Conservation (phyloP, 2,888 invertebrate species). For the Limnephilus rhombicus region DNA sequence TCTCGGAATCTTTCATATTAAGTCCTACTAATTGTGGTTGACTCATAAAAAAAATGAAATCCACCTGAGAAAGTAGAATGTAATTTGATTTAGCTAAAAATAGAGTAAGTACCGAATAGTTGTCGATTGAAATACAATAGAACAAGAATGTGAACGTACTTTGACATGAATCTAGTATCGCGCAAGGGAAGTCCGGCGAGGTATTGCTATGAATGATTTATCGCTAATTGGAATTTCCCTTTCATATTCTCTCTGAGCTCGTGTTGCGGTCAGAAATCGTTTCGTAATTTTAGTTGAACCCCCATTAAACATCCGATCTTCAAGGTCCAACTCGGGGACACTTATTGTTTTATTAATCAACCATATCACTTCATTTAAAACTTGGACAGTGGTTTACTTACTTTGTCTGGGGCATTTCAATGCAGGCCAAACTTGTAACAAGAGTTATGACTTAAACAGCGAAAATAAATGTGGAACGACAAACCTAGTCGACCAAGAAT, state of each 20-base stretch:
- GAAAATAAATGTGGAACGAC: conserved; percentile 64
- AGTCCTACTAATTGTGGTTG: no score
- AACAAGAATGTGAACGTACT: background rate
- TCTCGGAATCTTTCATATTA: no score
- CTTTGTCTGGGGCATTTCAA: conserved; percentile 32
- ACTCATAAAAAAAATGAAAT: background rate
- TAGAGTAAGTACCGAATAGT: background rate
- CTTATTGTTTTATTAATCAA: conserved; percentile 52
- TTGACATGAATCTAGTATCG: conserved; percentile 1
- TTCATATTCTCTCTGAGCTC: background rate
- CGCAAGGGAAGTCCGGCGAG: background rate
- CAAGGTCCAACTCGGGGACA: conserved; percentile 41
- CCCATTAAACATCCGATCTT: conserved; percentile 31
- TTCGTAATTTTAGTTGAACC: conserved; percentile 20
- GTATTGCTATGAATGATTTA: background rate
- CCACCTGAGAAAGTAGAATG: background rate
- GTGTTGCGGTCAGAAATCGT: conserved; percentile 16
- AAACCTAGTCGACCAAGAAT: conserved; percentile 65
- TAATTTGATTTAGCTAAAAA: no score
- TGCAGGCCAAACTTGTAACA: conserved; percentile 42
- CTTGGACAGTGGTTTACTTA: conserved; percentile 30
- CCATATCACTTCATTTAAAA: conserved; percentile 40
- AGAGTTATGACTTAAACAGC: conserved; percentile 49
- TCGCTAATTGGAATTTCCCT: conserved; percentile 35
- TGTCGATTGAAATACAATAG: background rate